Evolutionary conservation across 2,797 vertebrate species (phyloP).

Genomic region (Rhinophrynus dorsalis): DNA sequence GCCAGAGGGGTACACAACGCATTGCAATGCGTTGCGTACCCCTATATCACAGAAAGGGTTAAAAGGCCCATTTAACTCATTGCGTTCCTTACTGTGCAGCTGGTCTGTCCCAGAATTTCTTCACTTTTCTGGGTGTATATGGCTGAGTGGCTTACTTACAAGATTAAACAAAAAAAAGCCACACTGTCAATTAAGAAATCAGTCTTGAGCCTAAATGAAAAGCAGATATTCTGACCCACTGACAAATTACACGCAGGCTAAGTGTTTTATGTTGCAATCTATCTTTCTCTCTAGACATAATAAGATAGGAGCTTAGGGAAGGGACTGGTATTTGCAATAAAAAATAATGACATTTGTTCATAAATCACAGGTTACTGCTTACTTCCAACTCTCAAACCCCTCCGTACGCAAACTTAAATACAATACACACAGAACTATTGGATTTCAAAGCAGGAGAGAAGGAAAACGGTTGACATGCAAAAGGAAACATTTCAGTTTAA

Average conservation of each 20-base stretch:
- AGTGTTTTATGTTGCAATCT: slow-evolving; percentile 46
- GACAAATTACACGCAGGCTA: slow-evolving; percentile 46
- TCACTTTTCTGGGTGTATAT: too few species aligned
- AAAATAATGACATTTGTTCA: slow-evolving; percentile 37
- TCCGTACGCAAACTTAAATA: slow-evolving; percentile 1
- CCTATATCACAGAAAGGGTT: too few species aligned
- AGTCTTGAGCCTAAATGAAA: slow-evolving; percentile 38
- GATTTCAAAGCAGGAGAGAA: slow-evolving; percentile 1
- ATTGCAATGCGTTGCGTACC: too few species aligned
- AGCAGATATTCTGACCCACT: slow-evolving; percentile 39
- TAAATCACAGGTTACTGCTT: slow-evolving; percentile 36
- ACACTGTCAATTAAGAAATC: slow-evolving; percentile 39
- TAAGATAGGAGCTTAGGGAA: slow-evolving; percentile 45
- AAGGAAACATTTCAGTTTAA: neutral
- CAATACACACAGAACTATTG: slow-evolving; percentile 4
- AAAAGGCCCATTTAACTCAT: too few species aligned
- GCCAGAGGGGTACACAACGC: too few species aligned
- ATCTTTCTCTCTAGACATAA: slow-evolving; percentile 40
- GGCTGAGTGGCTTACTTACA: too few species aligned
- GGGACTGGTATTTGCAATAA: slow-evolving; percentile 42
- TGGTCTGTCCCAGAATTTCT: too few species aligned
- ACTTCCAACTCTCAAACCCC: slow-evolving; percentile 11
- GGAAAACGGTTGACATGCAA: neutral
- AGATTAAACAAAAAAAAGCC: too few species aligned
- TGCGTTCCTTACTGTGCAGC: too few species aligned